Evolutionary conservation across 2,113 vertebrate species (phyloP), one percentile per base, ranked within the genome.

Genomic region (Helogale parvula): DNA sequence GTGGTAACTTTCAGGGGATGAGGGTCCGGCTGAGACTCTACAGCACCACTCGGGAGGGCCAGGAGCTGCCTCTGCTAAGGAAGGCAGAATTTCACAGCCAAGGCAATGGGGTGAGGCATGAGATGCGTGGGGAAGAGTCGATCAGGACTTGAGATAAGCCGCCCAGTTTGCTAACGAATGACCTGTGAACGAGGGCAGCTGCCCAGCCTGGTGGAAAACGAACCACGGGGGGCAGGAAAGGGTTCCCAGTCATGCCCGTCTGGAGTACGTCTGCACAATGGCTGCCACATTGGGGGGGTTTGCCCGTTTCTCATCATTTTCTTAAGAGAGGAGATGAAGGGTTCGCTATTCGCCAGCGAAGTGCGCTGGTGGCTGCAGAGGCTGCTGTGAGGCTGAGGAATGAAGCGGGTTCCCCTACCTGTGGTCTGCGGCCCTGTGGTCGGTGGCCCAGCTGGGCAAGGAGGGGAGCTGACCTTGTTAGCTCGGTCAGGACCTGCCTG

Each of bases 361-460:
- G 54, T 0, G 21, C n/a, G 27, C 45, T 38, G 3, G 8, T 15
- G 15, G 35, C 80, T 2, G 50, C 10, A 8, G 54, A 60, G 50
- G 29, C 31, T 3, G 31, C 52, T 1, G 4, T 2, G 7, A 38
- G 77, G 79, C 72, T 25, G 88, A 17, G 11, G 2, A 1, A 31
- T 1, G 60, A 72, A 63, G 60, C 38, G 1, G 0, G 4, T 69
- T 13, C 77, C 63, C 82, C 9, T 4, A 7, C 15, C 41, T 6
- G 45, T 57, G 82, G 2, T 57, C 54, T 21, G 27, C 4, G 0
- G 88, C 33, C 65, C 52, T 0, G 0, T 8, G 76, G 81, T 29
- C 0, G 5, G 76, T 4, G 4, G 1, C 77, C 6, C 2, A 5
- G 66, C 52, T 41, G 65, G 0, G 2, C 7, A 84, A 31, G 33